A percentile compares a stretch with the other conserved stretches of the same genome.
These are phyloP conservation scores for Zonitis immaculata DNA, from an alignment of 2,888 invertebrate genomes.

Conservation along the genomic window DNA sequence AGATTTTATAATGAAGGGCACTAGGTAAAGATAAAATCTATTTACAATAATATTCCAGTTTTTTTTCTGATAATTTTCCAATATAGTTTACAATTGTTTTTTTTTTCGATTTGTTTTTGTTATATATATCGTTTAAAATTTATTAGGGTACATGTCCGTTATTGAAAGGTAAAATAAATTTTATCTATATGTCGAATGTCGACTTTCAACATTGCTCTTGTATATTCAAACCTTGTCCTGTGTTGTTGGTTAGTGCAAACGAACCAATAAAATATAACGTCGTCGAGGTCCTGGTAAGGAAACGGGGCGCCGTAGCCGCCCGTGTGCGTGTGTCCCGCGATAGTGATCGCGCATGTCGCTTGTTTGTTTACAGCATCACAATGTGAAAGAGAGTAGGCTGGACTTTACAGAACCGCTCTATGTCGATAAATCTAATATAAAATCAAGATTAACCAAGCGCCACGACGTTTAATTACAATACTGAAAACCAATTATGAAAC, in stretches of 20 bases:
- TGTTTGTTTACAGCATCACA: constrained; percentile 22
- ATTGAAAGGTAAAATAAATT: neutral
- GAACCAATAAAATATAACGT: constrained; percentile 15
- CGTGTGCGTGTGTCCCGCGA: constrained; percentile 30
- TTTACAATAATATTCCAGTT: too few species aligned
- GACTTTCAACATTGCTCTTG: neutral
- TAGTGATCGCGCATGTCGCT: constrained; percentile 41
- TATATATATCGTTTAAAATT: too few species aligned
- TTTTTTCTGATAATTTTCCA: too few species aligned
- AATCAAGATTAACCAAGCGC: constrained; percentile 39
- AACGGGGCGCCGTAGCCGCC: constrained; percentile 14
- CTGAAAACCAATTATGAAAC: constrained; percentile 49
- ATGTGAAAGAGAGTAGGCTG: constrained; percentile 20
- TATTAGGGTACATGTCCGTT: neutral
- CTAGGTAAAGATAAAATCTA: neutral
- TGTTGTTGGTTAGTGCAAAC: constrained; percentile 8
- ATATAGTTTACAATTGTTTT: too few species aligned
- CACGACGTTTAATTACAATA: constrained; percentile 45
- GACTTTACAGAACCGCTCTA: constrained; percentile 19
- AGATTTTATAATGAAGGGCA: constrained; percentile 18
- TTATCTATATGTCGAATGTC: neutral
- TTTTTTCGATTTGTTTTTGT: too few species aligned
- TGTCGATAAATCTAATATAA: constrained; percentile 41
- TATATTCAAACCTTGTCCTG: constrained; percentile 3
- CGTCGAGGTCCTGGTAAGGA: constrained; percentile 11